phyloP scores from a whole-genome alignment of 2,888 invertebrate species.

The Drosophila neotestacea region DNA sequence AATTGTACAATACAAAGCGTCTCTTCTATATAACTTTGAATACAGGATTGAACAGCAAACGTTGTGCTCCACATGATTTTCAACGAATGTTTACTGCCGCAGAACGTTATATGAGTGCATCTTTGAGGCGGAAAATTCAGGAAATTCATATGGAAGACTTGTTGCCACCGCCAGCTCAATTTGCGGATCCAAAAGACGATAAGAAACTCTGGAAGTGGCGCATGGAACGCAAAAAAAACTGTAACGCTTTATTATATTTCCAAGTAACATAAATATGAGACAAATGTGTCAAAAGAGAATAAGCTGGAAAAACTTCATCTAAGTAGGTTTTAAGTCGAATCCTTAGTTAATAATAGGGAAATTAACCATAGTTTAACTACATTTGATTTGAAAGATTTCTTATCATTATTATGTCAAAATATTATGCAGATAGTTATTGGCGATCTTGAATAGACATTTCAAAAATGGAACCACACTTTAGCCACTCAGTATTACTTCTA shows the following conservation, averaged over 20 bases:
- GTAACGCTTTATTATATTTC: conserved; percentile 1
- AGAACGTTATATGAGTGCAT: background rate
- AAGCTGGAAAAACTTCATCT: background rate
- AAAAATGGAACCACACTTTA: too few species aligned
- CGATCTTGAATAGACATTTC: too few species aligned
- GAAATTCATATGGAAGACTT: background rate
- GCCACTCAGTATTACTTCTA: too few species aligned
- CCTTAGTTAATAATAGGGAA: too few species aligned
- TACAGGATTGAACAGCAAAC: background rate
- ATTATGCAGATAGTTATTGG: too few species aligned
- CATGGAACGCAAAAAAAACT: conserved; percentile 1
- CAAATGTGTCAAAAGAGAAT: background rate
- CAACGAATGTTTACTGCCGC: conserved; percentile 6
- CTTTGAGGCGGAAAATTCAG: background rate
- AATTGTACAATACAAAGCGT: background rate
- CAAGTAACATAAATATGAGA: background rate
- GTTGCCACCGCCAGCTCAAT: conserved; percentile 6
- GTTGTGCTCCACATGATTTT: conserved; percentile 12
- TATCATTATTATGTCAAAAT: too few species aligned
- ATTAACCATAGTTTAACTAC: too few species aligned
- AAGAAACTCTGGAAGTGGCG: background rate
- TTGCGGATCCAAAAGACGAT: background rate
- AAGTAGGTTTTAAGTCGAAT: background rate
- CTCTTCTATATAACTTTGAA: conserved; percentile 9
- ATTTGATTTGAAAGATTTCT: too few species aligned